A percentile compares a stretch with the other conserved stretches of the same genome.
phyloP scores from a whole-genome alignment of 2,888 invertebrate genomes.

The Metopia argyrocephala region DNA sequence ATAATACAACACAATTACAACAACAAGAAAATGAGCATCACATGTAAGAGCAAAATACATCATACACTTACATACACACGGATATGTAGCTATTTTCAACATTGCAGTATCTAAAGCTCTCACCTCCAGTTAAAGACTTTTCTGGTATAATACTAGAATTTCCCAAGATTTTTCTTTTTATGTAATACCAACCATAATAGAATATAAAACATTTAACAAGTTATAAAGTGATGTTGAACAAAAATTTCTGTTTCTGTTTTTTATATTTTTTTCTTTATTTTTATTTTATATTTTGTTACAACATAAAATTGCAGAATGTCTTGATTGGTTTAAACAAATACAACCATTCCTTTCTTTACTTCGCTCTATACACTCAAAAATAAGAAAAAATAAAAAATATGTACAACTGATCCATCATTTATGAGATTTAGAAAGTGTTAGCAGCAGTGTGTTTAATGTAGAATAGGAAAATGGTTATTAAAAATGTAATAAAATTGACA shows the following conservation, averaged over 20 bases:
- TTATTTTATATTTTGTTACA: slow-evolving; percentile 5
- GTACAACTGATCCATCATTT: slow-evolving; percentile 3
- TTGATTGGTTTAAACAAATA: too few species aligned
- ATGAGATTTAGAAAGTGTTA: background rate
- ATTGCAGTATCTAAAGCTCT: slow-evolving; percentile 9
- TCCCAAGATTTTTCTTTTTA: background rate
- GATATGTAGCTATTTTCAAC: slow-evolving; percentile 30
- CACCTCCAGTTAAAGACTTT: background rate
- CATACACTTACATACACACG: background rate
- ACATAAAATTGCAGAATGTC: too few species aligned
- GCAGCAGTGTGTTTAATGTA: background rate
- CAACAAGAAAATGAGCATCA: too few species aligned
- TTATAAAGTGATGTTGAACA: slow-evolving; percentile 22
- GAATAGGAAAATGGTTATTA: background rate
- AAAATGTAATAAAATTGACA: background rate
- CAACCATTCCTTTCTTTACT: background rate
- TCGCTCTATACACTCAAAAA: slow-evolving; percentile 12
- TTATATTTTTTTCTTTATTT: background rate
- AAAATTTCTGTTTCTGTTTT: slow-evolving; percentile 2
- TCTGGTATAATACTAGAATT: background rate
- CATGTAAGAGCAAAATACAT: background rate
- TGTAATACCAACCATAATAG: slow-evolving; percentile 42
- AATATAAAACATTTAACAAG: slow-evolving; percentile 46
- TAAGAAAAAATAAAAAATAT: too few species aligned
- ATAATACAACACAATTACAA: background rate